Evolutionary conservation across 1,140 invertebrate genomes (phyloP), one percentile per base, ranked within the genome.

Genomic region (Hesperophylax magnus): DNA sequence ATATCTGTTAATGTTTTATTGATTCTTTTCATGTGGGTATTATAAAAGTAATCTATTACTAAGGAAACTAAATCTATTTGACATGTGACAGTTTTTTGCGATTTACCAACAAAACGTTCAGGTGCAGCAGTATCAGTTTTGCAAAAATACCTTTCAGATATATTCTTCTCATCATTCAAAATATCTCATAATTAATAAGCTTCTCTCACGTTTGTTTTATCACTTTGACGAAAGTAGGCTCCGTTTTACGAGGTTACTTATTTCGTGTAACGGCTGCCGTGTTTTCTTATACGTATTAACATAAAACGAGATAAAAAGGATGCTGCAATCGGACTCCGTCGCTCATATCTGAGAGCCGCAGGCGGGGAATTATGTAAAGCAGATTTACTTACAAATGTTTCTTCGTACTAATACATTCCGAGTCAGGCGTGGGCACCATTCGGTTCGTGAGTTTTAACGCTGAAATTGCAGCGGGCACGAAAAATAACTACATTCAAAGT

Each of bases 211-310:
- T 58, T 20, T n/a, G 3, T 58, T 58, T 58, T 58, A 58, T 18
- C 56, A 58, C 56, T 58, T 58, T 58, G 56, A 58, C 56, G 56
- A 58, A 58, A 58, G 56, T 47, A 58, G 56, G 56, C 56, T 58
- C 14, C 1, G n/a, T 58, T 58, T 58, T 22, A 58, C 22, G 56
- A 58, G n/a, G 56, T 22, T 58, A 58, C 56, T 58, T 58, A 58
- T 58, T 58, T 58, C 22, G 9, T 6, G n/a, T 20, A 58, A 58
- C 22, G 56, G 56, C 56, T 20, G 56, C n/a, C 56, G 56, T 58
- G 56, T 58, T 58, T 58, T 58, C 56, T 58, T 58, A 58, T 20
- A 20, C 11, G 56, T 58, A 58, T 58, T 58, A 58, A 58, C 56
- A 58, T 58, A 58, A 58, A 58, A 58, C 56, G n/a, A 58, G 56